Percentiles rank a stretch among this genome's conserved stretches.
Conservation (phyloP, 2,797 vertebrate genomes). For the Catostomus latipinnis region DNA sequence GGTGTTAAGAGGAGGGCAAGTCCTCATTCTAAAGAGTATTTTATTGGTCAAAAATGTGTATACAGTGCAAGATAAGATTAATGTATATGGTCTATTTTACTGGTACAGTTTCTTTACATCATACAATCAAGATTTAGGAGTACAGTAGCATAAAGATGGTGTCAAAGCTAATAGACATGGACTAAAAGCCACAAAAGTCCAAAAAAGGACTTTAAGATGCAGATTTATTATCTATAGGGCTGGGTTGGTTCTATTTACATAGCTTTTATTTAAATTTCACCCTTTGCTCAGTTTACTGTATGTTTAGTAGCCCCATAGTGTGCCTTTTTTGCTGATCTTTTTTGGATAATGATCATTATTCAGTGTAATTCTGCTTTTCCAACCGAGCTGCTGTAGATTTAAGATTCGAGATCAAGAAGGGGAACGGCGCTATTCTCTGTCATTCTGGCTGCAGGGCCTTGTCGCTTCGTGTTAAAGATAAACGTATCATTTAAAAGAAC, state of each 20-base stretch:
- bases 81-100: background rate
- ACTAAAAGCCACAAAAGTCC: background rate
- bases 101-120: no score
- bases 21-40: no score
- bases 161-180: background rate
- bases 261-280: background rate
- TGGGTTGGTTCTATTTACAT: background rate
- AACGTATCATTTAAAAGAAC: constrained; percentile 39
- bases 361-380: constrained; percentile 11
- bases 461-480: constrained; percentile 36
- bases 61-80: no score
- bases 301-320: background rate
- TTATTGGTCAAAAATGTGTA: no score
- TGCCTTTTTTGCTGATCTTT: background rate
- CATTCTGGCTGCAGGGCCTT: constrained; percentile 41
- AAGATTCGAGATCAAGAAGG: constrained; percentile 29
- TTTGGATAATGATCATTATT: constrained; percentile 22
- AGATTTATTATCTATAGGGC: background rate
- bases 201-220: background rate
- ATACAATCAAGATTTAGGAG: no score
- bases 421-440: background rate
- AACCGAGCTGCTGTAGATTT: constrained; percentile 16
- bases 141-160: background rate
- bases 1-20: no score
- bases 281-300: background rate